phyloP scores from a whole-genome alignment of 2,888 invertebrate genomes.

The Orthonevra nobilis region DNA sequence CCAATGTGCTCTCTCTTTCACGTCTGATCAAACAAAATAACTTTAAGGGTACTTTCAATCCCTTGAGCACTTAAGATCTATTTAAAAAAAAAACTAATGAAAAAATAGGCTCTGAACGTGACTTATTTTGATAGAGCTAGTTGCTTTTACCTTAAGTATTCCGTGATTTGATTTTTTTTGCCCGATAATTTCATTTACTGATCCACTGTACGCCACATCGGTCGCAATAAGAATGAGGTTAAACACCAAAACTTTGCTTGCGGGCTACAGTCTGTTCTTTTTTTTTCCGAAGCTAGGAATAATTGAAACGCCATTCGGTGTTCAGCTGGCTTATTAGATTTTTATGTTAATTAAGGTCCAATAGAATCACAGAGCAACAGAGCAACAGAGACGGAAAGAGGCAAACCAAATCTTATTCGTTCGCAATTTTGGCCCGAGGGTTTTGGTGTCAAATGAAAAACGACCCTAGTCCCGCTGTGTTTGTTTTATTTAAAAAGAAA shows the following conservation, averaged over 20 bases:
- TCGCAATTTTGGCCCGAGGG: conserved; percentile 47
- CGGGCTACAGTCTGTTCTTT: conserved; percentile 16
- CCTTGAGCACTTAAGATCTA: too few relatives aligned
- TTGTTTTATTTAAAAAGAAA: background rate
- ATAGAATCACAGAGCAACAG: background rate
- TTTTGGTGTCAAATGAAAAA: conserved; percentile 38
- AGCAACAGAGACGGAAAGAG: background rate
- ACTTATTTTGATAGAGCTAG: too few relatives aligned
- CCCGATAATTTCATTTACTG: too few relatives aligned
- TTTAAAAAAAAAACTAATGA: too few relatives aligned
- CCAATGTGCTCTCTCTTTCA: too few relatives aligned
- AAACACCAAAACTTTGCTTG: conserved; percentile 21
- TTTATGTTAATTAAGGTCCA: conserved; percentile 43
- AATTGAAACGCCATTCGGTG: conserved; percentile 49
- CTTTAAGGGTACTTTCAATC: too few relatives aligned
- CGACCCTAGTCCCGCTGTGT: background rate
- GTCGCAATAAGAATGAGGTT: conserved; percentile 29
- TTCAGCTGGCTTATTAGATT: conserved; percentile 40
- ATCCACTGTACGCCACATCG: too few relatives aligned
- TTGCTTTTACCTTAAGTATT: too few relatives aligned
- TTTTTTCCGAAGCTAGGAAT: conserved; percentile 11
- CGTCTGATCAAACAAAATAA: too few relatives aligned
- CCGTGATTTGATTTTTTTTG: too few relatives aligned
- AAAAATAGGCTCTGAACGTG: too few relatives aligned
- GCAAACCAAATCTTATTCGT: conserved; percentile 36